Percentiles rank a stretch among this genome's conserved stretches.
Evolutionary conservation across 2,113 vertebrate species (phyloP).

Genomic region (Manacus vitellinus): DNA sequence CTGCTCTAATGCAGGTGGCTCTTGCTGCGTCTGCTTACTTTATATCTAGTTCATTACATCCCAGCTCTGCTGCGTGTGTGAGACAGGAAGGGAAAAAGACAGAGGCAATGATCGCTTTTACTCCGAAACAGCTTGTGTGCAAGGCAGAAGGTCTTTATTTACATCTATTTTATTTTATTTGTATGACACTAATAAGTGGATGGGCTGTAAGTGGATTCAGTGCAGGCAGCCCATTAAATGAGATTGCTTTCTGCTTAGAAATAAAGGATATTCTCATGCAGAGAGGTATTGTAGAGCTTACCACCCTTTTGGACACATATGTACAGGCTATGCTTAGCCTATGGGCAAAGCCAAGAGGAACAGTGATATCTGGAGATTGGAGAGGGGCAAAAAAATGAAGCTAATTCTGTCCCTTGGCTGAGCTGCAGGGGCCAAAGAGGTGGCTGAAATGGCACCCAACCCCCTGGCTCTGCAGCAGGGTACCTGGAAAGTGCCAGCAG

Average conservation of each 20-base stretch:
- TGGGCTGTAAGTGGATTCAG: constrained; percentile 22
- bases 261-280: background rate
- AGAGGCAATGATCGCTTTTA: background rate
- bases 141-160: constrained; percentile 42
- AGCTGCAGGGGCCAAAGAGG: background rate
- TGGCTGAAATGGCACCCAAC: background rate
- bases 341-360: background rate
- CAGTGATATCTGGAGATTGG: background rate
- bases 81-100: constrained; percentile 25
- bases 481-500: background rate
- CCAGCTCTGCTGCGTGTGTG: background rate
- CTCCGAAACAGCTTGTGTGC: background rate
- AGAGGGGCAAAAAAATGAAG: background rate
- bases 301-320: background rate
- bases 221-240: background rate
- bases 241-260: background rate
- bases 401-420: accelerated
- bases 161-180: constrained; percentile 41
- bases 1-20: background rate
- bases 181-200: constrained; percentile 47
- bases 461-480: background rate
- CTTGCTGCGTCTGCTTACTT: background rate
- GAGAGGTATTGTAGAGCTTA: background rate
- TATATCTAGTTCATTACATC: constrained; percentile 6
- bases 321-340: background rate